Conservation (phyloP, 2,797 vertebrate species). For the Tenualosa ilisha region DNA sequence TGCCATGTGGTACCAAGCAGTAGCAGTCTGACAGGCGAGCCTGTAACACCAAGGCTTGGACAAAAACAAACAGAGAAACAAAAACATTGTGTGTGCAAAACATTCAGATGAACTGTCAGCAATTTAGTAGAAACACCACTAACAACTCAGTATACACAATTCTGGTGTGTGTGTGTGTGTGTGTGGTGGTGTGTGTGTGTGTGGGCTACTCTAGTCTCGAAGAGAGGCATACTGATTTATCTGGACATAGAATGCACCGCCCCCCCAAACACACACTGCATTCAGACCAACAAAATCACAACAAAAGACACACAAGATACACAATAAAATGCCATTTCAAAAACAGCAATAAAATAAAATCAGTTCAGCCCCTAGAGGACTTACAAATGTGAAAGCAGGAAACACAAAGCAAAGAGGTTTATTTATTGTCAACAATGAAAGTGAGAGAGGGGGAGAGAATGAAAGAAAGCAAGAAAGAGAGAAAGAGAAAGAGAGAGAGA, state of each 20-base stretch:
- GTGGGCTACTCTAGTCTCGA: neutral
- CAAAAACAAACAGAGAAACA: neutral
- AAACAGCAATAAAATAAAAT: neutral
- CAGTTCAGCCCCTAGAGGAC: neutral
- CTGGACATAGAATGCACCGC: neutral
- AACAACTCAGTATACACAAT: neutral
- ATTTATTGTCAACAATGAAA: conserved; percentile 11
- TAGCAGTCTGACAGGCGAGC: neutral
- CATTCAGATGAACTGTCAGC: neutral
- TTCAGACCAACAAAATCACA: neutral
- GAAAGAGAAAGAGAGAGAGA: neutral
- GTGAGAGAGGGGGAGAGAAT: neutral
- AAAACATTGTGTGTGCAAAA: neutral
- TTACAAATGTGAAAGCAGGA: neutral
- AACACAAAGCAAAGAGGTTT: neutral
- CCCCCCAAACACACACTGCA: neutral
- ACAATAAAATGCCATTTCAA: neutral
- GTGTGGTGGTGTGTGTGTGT: neutral
- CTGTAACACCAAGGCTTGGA: neutral
- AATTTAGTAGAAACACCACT: neutral
- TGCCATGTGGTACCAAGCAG: neutral
- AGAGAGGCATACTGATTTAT: neutral
- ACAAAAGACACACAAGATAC: neutral
- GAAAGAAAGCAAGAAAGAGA: neutral
- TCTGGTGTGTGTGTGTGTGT: neutral